Percentiles rank a stretch among this genome's conserved stretches.
These are phyloP conservation scores for Neotragus moschatus DNA, from an alignment of 2,113 vertebrate genomes.

Conservation along the genomic window DNA sequence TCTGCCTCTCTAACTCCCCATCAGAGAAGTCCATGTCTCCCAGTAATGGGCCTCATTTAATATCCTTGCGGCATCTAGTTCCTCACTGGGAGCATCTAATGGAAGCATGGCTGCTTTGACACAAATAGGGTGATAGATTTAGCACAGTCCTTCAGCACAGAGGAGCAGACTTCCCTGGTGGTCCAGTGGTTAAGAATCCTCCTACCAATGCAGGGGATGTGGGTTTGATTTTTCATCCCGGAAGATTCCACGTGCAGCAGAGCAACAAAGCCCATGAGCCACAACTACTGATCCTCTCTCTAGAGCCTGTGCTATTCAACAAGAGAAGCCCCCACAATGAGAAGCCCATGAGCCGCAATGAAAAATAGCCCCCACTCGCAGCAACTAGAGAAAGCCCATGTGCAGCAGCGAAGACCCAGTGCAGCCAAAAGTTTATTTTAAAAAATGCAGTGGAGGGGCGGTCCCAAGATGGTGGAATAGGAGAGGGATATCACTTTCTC, in stretches of 20 bases:
- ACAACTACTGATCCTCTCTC: not conserved
- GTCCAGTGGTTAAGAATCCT: not conserved
- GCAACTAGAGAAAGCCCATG: not conserved
- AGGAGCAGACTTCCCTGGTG: not conserved
- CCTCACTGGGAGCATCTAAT: not conserved
- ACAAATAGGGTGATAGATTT: not conserved
- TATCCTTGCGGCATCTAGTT: not conserved
- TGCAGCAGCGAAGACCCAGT: not conserved
- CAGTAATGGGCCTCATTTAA: not conserved
- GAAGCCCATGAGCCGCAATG: not conserved
- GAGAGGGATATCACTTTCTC: not conserved
- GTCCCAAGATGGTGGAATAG: not conserved
- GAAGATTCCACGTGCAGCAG: not conserved
- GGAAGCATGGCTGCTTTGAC: not conserved
- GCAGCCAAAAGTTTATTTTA: accelerated
- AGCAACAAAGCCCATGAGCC: not conserved
- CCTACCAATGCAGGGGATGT: not conserved
- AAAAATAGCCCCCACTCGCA: not conserved
- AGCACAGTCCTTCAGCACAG: not conserved
- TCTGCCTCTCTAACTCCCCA: not conserved
- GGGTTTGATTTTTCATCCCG: accelerated
- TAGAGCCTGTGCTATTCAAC: not conserved
- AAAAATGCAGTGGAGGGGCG: accelerated
- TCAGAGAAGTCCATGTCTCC: not conserved
- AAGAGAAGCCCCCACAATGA: not conserved